phyloP scores from a whole-genome alignment of 2,113 vertebrate species.

The Suncus etruscus region DNA sequence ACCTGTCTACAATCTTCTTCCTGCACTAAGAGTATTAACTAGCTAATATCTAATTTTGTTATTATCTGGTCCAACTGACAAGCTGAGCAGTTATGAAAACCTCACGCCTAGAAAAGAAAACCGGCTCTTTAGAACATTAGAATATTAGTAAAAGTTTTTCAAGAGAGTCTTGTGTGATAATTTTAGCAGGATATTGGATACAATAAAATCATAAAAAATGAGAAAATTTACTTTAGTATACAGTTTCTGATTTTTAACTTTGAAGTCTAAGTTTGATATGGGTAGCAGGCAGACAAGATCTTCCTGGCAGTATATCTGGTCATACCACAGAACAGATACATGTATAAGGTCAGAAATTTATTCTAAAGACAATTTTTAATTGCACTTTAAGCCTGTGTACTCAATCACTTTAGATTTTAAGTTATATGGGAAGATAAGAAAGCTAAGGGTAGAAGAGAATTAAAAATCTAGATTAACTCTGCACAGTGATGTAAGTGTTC shows the following conservation, averaged over 20 bases:
- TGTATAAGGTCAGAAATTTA: neutral
- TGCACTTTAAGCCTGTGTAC: neutral
- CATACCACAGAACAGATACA: neutral
- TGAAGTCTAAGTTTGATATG: neutral
- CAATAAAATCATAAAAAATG: neutral
- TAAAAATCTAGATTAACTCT: neutral
- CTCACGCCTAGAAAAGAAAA: neutral
- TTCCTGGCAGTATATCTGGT: neutral
- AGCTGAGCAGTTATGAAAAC: neutral
- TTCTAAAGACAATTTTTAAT: neutral
- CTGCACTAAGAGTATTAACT: neutral
- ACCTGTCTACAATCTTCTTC: neutral
- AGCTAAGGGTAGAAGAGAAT: neutral
- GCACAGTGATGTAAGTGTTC: accelerated
- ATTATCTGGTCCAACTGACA: neutral
- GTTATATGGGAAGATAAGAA: neutral
- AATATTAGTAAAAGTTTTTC: neutral
- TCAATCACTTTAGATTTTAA: neutral
- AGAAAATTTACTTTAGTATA: neutral
- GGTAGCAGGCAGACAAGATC: neutral
- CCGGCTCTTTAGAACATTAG: neutral
- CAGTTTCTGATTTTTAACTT: neutral
- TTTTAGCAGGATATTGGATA: neutral
- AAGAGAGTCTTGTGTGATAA: neutral
- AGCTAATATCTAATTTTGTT: neutral